These are phyloP conservation scores for Elegia similella DNA, from an alignment of 2,888 invertebrate genomes.

Conservation along the genomic window DNA sequence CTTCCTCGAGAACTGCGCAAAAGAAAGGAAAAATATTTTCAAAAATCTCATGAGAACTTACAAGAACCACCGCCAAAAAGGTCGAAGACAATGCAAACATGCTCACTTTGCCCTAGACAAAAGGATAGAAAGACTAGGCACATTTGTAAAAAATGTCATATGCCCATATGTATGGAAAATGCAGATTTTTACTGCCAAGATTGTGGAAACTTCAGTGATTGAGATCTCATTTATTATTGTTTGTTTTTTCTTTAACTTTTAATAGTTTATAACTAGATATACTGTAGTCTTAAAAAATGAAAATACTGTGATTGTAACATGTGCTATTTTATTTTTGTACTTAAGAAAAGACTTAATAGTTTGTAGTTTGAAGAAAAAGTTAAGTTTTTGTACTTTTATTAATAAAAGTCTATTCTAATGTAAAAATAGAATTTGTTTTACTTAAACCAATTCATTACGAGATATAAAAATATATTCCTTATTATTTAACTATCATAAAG, in stretches of 20 bases:
- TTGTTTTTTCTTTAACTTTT: slow-evolving; percentile 8
- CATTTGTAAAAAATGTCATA: slow-evolving; percentile 18
- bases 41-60: not conserved
- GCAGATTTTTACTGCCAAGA: slow-evolving; percentile 21
- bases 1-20: slow-evolving; percentile 7
- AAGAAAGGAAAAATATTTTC: not conserved
- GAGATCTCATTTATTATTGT: slow-evolving; percentile 20
- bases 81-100: slow-evolving; percentile 13
- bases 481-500: too few relatives aligned
- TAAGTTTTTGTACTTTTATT: slow-evolving; percentile 20
- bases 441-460: too few relatives aligned
- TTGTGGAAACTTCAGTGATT: slow-evolving; percentile 17
- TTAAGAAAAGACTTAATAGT: slow-evolving; percentile 11
- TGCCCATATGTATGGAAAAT: slow-evolving; percentile 22
- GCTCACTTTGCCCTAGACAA: slow-evolving; percentile 16
- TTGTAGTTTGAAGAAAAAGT: slow-evolving; percentile 10
- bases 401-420: slow-evolving; percentile 35
- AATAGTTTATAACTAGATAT: slow-evolving; percentile 2
- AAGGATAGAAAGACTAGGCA: slow-evolving; percentile 18
- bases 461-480: too few relatives aligned
- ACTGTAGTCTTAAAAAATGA: slow-evolving; percentile 4
- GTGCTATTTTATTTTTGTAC: slow-evolving; percentile 14
- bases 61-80: slow-evolving; percentile 13
- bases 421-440: not conserved
- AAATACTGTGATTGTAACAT: slow-evolving; percentile 14